Conservation (phyloP, 2,888 invertebrate genomes). For the Drosophila vallismaia region DNA sequence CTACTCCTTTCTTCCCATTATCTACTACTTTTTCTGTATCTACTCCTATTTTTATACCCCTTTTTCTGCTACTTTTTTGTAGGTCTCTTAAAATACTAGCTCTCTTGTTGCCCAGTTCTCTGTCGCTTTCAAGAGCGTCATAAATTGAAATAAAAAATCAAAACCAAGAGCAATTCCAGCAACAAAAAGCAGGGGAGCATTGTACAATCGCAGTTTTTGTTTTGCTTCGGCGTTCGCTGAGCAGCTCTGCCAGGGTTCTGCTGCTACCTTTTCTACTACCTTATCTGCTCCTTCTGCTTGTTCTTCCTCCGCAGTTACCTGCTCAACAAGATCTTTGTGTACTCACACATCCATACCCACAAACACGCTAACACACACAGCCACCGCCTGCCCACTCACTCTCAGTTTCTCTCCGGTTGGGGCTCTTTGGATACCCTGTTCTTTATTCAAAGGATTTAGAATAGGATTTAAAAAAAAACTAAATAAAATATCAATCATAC, state of each 20-base stretch:
- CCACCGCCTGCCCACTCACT: constrained; percentile 56
- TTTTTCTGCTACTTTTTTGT: constrained; percentile 45
- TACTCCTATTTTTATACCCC: constrained; percentile 15
- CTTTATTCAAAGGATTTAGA: too few relatives aligned
- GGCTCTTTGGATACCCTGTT: background rate
- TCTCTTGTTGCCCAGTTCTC: constrained; percentile 36
- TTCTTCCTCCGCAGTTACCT: constrained; percentile 56
- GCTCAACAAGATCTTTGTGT: constrained; percentile 76
- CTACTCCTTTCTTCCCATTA: constrained; percentile 4
- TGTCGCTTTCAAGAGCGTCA: constrained; percentile 12
- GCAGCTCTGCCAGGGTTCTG: constrained; percentile 44
- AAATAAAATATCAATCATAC: background rate
- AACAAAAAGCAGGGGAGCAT: constrained; percentile 38
- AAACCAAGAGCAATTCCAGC: constrained; percentile 23
- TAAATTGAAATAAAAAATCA: constrained; percentile 14
- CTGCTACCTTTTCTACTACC: constrained; percentile 23
- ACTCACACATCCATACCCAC: constrained; percentile 31
- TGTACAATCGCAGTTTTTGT: constrained; percentile 79
- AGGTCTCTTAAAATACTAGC: constrained; percentile 44
- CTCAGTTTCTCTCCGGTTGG: constrained; percentile 41
- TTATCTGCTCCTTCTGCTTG: constrained; percentile 38
- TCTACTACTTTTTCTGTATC: background rate
- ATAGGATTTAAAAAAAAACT: background rate
- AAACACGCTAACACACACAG: constrained; percentile 6
- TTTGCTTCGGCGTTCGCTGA: constrained; percentile 79